phyloP scores from a whole-genome alignment of 2,113 vertebrate species.

The Sorex fumeus region DNA sequence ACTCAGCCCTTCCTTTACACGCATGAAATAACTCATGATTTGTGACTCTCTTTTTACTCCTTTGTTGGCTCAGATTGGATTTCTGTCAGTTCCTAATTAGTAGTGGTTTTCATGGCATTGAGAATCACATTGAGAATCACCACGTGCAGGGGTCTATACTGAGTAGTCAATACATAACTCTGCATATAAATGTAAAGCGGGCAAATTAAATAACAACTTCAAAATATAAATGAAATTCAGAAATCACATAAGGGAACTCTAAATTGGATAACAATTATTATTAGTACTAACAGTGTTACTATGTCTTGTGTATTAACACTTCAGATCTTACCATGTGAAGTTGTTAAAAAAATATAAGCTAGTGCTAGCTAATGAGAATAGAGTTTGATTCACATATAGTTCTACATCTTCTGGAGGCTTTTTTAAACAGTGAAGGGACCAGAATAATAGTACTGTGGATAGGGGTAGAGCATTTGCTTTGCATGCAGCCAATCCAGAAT shows the following conservation, averaged over 20 bases:
- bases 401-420: constrained; percentile 27
- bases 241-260: constrained; percentile 21
- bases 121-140: background rate
- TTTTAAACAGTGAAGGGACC: background rate
- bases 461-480: too few species aligned
- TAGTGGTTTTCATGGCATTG: background rate
- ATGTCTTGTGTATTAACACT: background rate
- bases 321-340: background rate
- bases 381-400: background rate
- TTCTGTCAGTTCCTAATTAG: background rate
- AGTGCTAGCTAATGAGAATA: background rate
- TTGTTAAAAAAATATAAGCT: constrained; percentile 23
- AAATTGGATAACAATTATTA: background rate
- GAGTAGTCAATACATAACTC: background rate
- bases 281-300: background rate
- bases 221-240: constrained; percentile 12
- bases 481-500: too few species aligned
- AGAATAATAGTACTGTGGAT: too few species aligned
- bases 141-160: background rate
- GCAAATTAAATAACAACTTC: background rate
- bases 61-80: background rate
- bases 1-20: background rate
- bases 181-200: background rate
- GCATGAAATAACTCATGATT: background rate
- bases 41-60: background rate